Evolutionary conservation across 2,797 vertebrate species (phyloP).

Genomic region (Aplochiton taeniatus): DNA sequence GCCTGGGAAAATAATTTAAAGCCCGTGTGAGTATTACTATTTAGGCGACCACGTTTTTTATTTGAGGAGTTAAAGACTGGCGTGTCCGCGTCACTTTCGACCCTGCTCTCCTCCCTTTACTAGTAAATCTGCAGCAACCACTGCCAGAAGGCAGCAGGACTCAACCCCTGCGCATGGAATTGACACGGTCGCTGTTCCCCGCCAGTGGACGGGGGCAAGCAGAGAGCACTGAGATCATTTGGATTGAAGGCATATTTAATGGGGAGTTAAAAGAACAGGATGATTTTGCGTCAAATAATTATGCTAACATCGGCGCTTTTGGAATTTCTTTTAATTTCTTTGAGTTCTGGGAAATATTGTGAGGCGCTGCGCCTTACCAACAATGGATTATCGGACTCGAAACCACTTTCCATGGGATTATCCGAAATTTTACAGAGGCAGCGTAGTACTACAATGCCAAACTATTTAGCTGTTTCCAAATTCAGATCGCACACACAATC

Average conservation of each 20-base stretch:
- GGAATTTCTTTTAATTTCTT: constrained; percentile 16
- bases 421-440: neutral
- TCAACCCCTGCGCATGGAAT: too few species aligned
- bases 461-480: constrained; percentile 16
- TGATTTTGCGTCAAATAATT: constrained; percentile 8
- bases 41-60: too few species aligned
- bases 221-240: neutral
- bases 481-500: constrained; percentile 8
- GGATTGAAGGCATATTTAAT: neutral
- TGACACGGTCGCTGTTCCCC: too few species aligned
- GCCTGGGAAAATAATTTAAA: too few species aligned
- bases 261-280: constrained; percentile 16
- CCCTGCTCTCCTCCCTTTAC: too few species aligned
- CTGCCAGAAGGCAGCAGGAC: too few species aligned
- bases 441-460: constrained; percentile 16
- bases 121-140: too few species aligned
- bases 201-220: neutral
- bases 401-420: neutral
- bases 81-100: too few species aligned
- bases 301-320: constrained; percentile 11
- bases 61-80: too few species aligned
- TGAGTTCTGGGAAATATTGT: constrained; percentile 7
- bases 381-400: constrained; percentile 12
- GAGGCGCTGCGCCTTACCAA: constrained; percentile 13
- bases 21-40: too few species aligned